Conservation (phyloP, 2,797 vertebrate genomes). For the Aldrovandia affinis region DNA sequence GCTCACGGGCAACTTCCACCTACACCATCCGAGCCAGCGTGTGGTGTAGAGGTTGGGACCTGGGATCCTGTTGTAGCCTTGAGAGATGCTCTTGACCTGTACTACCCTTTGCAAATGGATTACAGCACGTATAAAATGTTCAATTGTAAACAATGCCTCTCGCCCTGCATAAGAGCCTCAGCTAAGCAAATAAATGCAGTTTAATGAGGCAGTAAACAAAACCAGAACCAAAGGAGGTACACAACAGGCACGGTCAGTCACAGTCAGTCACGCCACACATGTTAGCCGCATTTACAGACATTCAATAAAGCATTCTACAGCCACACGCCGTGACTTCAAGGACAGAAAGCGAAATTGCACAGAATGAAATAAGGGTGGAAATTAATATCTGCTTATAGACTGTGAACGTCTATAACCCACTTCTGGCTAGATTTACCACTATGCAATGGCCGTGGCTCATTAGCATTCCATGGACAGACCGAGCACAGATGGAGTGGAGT, state of each 20-base stretch:
- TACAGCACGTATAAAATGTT: neutral
- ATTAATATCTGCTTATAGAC: neutral
- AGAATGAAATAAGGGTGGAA: too few relatives aligned
- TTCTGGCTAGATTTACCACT: too few relatives aligned
- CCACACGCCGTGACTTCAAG: neutral
- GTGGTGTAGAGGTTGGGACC: neutral
- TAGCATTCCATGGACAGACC: neutral
- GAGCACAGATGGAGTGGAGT: neutral
- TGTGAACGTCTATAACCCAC: neutral
- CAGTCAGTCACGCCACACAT: neutral
- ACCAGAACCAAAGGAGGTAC: neutral
- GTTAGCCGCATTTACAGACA: neutral
- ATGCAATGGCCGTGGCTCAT: neutral
- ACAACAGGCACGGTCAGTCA: neutral
- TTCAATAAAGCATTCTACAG: neutral
- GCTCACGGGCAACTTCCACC: too few relatives aligned
- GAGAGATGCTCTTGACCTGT: neutral
- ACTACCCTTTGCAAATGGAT: neutral
- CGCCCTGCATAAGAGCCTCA: neutral
- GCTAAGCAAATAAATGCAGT: neutral
- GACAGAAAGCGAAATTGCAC: neutral
- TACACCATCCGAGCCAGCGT: too few relatives aligned
- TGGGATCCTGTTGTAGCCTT: neutral
- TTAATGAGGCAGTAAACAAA: neutral
- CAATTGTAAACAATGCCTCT: neutral